Evolutionary conservation across 2,797 vertebrate genomes (phyloP).

Genomic region (Sparus aurata): DNA sequence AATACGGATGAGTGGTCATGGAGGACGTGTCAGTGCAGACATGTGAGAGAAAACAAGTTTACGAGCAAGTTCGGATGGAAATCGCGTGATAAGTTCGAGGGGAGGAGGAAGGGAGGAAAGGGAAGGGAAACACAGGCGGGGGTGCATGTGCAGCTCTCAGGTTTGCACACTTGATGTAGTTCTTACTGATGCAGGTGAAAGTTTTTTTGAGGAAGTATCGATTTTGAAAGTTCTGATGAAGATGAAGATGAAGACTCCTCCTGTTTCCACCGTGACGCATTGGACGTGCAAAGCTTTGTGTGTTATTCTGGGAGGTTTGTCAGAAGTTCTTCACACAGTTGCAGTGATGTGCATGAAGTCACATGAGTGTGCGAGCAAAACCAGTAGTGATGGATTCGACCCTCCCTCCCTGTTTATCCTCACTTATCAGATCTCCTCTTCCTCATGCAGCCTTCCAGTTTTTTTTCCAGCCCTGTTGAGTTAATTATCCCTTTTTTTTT

Average conservation of each 20-base stretch:
- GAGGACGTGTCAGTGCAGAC: neutral
- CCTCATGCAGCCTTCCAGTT: neutral
- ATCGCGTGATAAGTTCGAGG: neutral
- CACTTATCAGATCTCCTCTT: neutral
- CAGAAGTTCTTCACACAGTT: too few relatives aligned
- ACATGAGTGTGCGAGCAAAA: neutral
- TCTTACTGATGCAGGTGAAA: too few relatives aligned
- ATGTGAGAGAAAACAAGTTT: neutral
- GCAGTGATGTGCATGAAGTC: neutral
- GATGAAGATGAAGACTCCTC: neutral
- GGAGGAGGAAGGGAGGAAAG: neutral
- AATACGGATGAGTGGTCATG: accelerated
- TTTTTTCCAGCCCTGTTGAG: neutral
- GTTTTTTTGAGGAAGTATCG: too few relatives aligned
- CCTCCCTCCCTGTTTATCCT: too few relatives aligned
- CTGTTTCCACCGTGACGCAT: neutral
- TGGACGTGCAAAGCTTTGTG: too few relatives aligned
- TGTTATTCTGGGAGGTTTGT: too few relatives aligned
- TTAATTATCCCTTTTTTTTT: neutral
- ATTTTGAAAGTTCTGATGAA: constrained; percentile 8
- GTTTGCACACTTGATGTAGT: too few relatives aligned
- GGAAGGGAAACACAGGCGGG: accelerated
- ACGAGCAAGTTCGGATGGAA: constrained; percentile 7
- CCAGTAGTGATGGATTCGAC: neutral
- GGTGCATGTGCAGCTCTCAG: accelerated